Base-by-base conservation (phyloP, 2,888 invertebrate genomes). In the Amphipoea lucens region DNA sequence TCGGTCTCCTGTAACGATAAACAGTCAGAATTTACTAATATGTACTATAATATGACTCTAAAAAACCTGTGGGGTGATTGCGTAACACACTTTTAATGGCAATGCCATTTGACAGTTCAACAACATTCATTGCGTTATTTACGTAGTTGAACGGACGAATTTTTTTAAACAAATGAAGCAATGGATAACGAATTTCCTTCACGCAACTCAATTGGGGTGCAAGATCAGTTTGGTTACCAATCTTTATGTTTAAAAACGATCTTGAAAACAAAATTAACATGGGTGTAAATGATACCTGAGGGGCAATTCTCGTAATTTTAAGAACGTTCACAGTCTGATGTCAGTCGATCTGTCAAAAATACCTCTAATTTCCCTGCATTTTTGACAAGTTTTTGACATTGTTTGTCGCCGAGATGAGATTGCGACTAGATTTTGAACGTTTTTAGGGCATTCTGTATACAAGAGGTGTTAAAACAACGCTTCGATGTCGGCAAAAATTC, bases 1-100 rank as follows among this genome's bases (percentile, higher is more conserved):
- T 97, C 97, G 0, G 97, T 96, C 86, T 98, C 98, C 96, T 96
- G 93, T 9, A 94, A 94, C 12, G 51, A 83, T 42, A 54, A 62
- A 54, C 14, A 66, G 17, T 14, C 1, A 20, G 17, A 20, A 14
- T 48, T 78, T 45, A 54, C 12, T 65, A 23, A 54, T 6, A 65
- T 29, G 20, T 12, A 29, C 20, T 6, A 48, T 48, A 48, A 29
- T 17, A n/a, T n/a, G 42, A 57, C 23, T 40, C 5, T 20, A 11
- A 57, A 23, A 57, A 57, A n/a, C 23, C 57, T 57, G 9, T 23
- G 9, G 23, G 23, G 1, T 4, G 11, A n/a, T 11, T 57, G 9
- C 23, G 9, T 9, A 23, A 23, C 23, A 57, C 57, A 51, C 17
- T 51, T 51, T 17, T 51, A 51, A 51, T 20, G 20, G 17, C 6